These are phyloP conservation scores for Trichechus manatus DNA, from an alignment of 2,113 vertebrate species.

Conservation along the genomic window DNA sequence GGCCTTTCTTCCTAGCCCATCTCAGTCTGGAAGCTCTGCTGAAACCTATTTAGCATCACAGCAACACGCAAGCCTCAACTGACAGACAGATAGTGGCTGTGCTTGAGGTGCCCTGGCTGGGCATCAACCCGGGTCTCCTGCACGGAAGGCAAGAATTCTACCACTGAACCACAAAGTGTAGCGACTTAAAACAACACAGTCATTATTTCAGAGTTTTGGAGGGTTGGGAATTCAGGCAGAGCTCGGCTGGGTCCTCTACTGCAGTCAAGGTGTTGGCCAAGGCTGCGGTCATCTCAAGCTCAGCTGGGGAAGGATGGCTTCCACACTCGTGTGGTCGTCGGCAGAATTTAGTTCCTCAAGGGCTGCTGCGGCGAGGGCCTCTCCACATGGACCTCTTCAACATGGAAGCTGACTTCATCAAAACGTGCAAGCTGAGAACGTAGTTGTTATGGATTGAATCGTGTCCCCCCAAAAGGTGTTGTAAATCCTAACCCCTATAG, in stretches of 20 bases:
- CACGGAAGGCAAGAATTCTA: background rate
- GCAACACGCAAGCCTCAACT: background rate
- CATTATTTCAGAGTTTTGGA: background rate
- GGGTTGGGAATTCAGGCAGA: background rate
- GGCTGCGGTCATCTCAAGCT: background rate
- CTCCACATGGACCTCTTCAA: background rate
- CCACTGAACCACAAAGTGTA: background rate
- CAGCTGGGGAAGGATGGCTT: background rate
- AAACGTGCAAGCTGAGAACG: background rate
- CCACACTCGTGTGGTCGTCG: background rate
- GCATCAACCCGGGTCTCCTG: background rate
- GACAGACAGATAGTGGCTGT: background rate
- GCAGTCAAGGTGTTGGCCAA: accelerated
- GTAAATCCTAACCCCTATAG: background rate
- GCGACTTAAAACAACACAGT: background rate
- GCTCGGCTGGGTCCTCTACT: background rate
- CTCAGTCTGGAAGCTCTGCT: background rate
- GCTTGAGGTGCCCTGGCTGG: background rate
- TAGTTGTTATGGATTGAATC: background rate
- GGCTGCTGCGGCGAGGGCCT: background rate
- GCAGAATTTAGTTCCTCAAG: background rate
- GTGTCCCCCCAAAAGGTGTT: background rate
- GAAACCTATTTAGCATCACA: background rate
- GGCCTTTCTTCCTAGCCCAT: background rate
- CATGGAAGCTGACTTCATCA: background rate